Conservation (phyloP, 1,140 invertebrate species). For the Ceratoteleas bidentatus region DNA sequence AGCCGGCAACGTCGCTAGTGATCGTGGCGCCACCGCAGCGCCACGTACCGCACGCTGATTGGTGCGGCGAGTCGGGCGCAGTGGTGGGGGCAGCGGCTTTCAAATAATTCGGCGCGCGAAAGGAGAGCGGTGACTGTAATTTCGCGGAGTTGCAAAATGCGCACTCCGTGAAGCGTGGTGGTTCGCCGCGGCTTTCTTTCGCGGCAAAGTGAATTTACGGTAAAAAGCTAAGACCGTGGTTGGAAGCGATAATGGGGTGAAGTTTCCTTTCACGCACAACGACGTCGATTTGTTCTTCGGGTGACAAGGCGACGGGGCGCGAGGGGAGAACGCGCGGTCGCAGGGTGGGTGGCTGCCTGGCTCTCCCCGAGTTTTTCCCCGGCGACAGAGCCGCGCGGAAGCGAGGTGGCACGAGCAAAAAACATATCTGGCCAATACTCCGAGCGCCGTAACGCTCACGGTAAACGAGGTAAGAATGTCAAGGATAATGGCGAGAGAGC, state of each 20-base stretch:
- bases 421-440: slow-evolving; percentile 65
- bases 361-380: slow-evolving; percentile 39
- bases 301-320: slow-evolving; percentile 48
- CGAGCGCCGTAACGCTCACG: slow-evolving; percentile 37
- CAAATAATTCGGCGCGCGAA: background rate
- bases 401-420: slow-evolving; percentile 26
- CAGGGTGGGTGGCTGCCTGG: background rate
- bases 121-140: slow-evolving; percentile 40
- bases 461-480: slow-evolving; percentile 67
- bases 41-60: too few species aligned
- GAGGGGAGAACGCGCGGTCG: slow-evolving; percentile 25
- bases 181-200: slow-evolving; percentile 63
- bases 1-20: too few species aligned
- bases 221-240: slow-evolving; percentile 65
- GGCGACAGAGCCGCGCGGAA: slow-evolving; percentile 21
- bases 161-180: slow-evolving; percentile 58
- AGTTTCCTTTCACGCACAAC: slow-evolving; percentile 69
- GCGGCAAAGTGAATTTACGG: slow-evolving; percentile 66
- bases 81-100: too few species aligned
- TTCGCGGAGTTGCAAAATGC: slow-evolving; percentile 60
- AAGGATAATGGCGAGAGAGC: slow-evolving; percentile 64
- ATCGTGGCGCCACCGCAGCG: too few species aligned
- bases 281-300: slow-evolving; percentile 67
- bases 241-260: slow-evolving; percentile 67
- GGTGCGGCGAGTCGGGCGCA: too few species aligned